Conservation (phyloP, 2,888 invertebrate genomes). For the Clepsis dumicolana region DNA sequence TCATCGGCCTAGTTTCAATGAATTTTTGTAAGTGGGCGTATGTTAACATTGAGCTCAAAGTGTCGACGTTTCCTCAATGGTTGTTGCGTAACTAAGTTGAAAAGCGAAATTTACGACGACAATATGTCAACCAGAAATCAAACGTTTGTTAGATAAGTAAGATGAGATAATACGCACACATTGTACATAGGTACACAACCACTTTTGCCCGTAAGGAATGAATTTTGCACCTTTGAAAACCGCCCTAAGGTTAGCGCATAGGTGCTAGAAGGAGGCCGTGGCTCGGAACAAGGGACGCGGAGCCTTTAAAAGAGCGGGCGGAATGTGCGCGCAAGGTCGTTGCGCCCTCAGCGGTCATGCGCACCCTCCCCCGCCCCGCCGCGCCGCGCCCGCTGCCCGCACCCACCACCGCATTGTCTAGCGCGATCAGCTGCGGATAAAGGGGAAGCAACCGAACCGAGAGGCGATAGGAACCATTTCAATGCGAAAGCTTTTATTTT, state of each 20-base stretch:
- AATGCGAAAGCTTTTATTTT: constrained; percentile 79
- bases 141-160: background rate
- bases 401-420: constrained; percentile 78
- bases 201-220: background rate
- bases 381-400: constrained; percentile 53
- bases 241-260: constrained; percentile 21
- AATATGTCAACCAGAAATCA: background rate
- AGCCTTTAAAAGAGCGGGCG: constrained; percentile 74
- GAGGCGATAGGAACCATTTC: constrained; percentile 78
- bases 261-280: constrained; percentile 25
- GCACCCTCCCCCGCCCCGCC: constrained; percentile 60
- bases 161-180: background rate
- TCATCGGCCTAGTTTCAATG: constrained; percentile 74
- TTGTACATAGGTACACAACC: too few species aligned
- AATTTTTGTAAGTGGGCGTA: constrained; percentile 46
- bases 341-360: constrained; percentile 86
- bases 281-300: constrained; percentile 48
- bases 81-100: constrained; percentile 32
- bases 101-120: constrained; percentile 42
- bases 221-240: background rate
- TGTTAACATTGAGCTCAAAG: constrained; percentile 33
- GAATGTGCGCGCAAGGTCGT: constrained; percentile 85
- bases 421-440: constrained; percentile 82
- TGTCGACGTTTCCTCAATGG: constrained; percentile 15
- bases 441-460: constrained; percentile 74